Evolutionary conservation across 2,797 vertebrate species (phyloP), one percentile per base, ranked within the genome.

Genomic region (Labroides dimidiatus): DNA sequence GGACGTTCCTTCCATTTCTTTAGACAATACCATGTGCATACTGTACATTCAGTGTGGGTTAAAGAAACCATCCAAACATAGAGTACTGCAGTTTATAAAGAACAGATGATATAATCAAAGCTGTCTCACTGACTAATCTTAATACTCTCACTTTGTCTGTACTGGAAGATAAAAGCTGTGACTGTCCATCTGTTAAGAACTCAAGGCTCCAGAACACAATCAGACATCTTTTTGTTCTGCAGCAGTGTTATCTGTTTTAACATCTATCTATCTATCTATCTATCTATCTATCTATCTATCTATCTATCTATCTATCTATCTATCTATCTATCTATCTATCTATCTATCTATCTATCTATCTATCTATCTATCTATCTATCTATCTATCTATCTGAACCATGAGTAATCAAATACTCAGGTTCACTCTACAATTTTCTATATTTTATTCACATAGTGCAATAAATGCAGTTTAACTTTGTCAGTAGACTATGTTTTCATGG

Each of bases 1-100:
- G 89, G 84, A 94, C 92, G 85, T 97, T 97, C 88, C 80, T 90
- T 60, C 95, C 95, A 4, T 96, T 96, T 93, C 94, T 93, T 58
- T 97, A 95, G 95, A 94, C 75, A 67, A 43, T 73, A 53, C 41
- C 24, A 56, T 49, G 24, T 51, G 16, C 17, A 39, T 41, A 33
- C 30, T 33, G 30, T 33, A 41, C 16, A 62, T 42, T 16, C 4
- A 52, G 2, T 42, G 54, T 16, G 23, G 44, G 15, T 53, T 61
- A 43, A 47, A 39, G 24, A 64, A 51, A 48, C 55, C 47, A 55
- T 23, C 45, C 44, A 36, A 36, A 58, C 36, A 50, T 24, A 59
- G 41, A 53, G 51, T 45, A 50, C 37, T 62, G 58, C 50, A 59
- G 30, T 54, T 49, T 12, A 45, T 23, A 44, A 19, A 50, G 44